Evolutionary conservation across 2,113 vertebrate species (phyloP), one percentile per base, ranked within the genome.

Genomic region (Ptilonorhynchus violaceus): DNA sequence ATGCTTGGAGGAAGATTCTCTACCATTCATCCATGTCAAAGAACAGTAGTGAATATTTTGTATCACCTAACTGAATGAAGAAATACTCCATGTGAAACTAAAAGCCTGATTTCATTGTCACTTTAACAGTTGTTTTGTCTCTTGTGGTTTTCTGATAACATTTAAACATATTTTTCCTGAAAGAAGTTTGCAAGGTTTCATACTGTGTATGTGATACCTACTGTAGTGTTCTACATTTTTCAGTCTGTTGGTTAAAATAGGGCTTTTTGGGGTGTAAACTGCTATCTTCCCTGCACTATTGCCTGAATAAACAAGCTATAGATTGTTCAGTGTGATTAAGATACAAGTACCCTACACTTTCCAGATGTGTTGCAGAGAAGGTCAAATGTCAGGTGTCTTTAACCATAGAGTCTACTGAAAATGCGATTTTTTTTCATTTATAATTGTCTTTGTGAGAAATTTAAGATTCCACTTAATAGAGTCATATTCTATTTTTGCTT

Each of bases 91-190:
- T 86, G 68, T 89, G 93, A 96, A 96, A 94, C 86, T 84, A 88
- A 90, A 93, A 87, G 88, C 86, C 68, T 60, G 88, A 49, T 94
- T 96, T 92, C 85, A 68, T 60, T 92, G 83, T 93, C 92, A 77
- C 73, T 92, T 94, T 85, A 94, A 81, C 60, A 44, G 79, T 92
- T 95, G 85, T 92, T 94, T 93, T 83, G 63, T 88, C 88, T 93
- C 73, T 81, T 86, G 76, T 81, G 76, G 28, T 93, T 95, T 94
- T 90, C 76, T 87, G 80, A 64, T 92, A 92, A 85, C 66, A 50
- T 87, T 78, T 81, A 75, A 84, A 67, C 22, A 19, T 74, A 67
- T 59, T 90, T 95, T 89, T 59, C 55, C 35, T 58, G 85, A 37
- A 70, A 94, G 58, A 89, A 93, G n/a, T 83, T 84, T 81, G 63